These are phyloP conservation scores for Noctilio leporinus DNA, from an alignment of 2,113 vertebrate genomes.

Conservation along the genomic window DNA sequence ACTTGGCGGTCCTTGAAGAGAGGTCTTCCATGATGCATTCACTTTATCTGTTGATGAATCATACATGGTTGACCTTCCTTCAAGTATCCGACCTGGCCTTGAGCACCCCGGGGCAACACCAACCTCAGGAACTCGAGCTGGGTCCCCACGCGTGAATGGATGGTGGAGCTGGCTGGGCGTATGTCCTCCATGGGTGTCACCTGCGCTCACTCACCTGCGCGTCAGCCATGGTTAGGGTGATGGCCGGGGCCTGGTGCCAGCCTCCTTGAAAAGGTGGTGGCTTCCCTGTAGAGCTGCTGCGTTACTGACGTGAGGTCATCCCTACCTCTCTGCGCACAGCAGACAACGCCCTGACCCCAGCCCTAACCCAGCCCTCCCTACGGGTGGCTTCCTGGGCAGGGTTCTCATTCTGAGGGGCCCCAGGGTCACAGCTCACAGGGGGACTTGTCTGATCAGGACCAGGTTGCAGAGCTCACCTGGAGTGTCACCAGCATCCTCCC, in stretches of 20 bases:
- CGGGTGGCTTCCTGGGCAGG: background rate
- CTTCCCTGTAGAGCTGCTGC: rapidly evolving
- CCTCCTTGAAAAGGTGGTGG: rapidly evolving
- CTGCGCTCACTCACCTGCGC: no score
- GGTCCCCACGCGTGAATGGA: rapidly evolving
- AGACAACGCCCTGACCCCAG: background rate
- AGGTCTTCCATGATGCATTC: background rate
- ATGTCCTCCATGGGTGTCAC: rapidly evolving
- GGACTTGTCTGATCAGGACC: background rate
- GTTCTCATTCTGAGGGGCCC: background rate
- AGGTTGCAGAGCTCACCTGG: rapidly evolving
- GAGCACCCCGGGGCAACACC: background rate
- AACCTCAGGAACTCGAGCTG: background rate
- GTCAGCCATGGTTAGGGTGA: background rate
- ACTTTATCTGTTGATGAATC: background rate
- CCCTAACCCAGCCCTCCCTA: background rate
- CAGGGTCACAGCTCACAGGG: rapidly evolving
- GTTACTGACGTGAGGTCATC: background rate
- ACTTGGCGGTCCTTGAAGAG: background rate
- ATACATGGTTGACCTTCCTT: background rate
- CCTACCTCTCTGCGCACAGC: rapidly evolving
- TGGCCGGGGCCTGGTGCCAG: rapidly evolving
- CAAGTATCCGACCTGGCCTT: background rate
- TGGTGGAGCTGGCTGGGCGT: rapidly evolving
- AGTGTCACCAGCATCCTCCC: background rate